These are phyloP conservation scores for Panthera leo DNA, from an alignment of 2,113 vertebrate genomes.

Conservation along the genomic window DNA sequence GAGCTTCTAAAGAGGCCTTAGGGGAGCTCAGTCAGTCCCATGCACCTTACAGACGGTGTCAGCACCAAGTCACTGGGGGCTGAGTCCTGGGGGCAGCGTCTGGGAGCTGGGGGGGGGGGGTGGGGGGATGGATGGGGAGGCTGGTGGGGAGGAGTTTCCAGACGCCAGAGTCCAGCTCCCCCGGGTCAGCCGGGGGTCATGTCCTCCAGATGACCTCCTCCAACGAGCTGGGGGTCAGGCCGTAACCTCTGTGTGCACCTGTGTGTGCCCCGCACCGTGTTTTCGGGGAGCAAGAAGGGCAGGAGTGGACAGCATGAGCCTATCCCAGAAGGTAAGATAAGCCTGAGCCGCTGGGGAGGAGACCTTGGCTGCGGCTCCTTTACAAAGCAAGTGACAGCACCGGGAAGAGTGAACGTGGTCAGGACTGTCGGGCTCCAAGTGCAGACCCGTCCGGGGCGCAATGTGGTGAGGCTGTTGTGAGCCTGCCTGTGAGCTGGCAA, in stretches of 20 bases:
- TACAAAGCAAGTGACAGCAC: background rate
- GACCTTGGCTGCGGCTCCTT: background rate
- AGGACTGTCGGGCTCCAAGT: background rate
- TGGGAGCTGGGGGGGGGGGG: background rate
- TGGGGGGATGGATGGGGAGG: background rate
- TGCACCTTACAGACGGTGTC: background rate
- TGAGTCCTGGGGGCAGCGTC: background rate
- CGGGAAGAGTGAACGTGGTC: background rate
- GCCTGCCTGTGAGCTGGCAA: background rate
- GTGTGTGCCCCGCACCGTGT: rapidly evolving
- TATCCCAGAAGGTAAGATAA: background rate
- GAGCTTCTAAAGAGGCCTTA: background rate
- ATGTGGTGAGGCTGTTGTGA: background rate
- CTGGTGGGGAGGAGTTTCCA: background rate
- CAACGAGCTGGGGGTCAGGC: too few relatives aligned
- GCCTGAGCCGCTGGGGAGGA: too few relatives aligned
- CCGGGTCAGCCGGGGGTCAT: background rate
- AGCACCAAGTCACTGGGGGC: background rate
- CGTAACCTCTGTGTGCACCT: background rate
- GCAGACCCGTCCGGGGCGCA: background rate
- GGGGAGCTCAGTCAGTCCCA: background rate
- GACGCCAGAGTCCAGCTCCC: background rate
- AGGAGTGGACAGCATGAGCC: rapidly evolving
- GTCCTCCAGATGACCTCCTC: background rate
- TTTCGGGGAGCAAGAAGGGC: background rate